Conservation (phyloP, 2,797 vertebrate genomes). For the Nannoperca australis region DNA sequence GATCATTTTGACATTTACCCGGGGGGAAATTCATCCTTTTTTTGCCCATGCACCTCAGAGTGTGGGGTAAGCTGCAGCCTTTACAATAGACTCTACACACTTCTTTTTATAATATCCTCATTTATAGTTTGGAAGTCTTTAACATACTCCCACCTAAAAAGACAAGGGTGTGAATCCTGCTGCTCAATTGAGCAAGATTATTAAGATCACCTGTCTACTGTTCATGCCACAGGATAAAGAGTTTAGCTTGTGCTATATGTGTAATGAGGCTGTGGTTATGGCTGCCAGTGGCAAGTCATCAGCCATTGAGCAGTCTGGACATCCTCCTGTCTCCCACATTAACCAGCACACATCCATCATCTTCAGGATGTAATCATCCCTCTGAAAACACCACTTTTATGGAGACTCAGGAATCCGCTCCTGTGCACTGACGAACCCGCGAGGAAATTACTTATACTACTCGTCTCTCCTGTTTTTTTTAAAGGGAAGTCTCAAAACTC, state of each 20-base stretch:
- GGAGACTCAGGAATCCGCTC: conserved; percentile 73
- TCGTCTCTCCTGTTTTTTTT: conserved; percentile 62
- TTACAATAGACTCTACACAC: conserved; percentile 13
- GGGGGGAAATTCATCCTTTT: conserved; percentile 44
- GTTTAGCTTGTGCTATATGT: conserved; percentile 71
- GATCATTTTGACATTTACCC: conserved; percentile 56
- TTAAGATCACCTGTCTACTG: conserved; percentile 72
- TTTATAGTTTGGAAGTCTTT: conserved; percentile 39
- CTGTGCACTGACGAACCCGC: conserved; percentile 68
- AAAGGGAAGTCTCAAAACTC: conserved; percentile 64
- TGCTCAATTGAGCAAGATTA: conserved; percentile 79
- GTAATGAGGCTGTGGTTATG: conserved; percentile 84
- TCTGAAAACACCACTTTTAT: conserved; percentile 74
- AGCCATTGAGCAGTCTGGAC: conserved; percentile 72
- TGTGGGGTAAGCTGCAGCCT: conserved; percentile 16
- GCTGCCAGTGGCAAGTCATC: conserved; percentile 70
- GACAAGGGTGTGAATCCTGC: conserved; percentile 44
- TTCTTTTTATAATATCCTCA: conserved; percentile 39
- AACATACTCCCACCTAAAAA: conserved; percentile 43
- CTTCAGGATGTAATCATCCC: conserved; percentile 83
- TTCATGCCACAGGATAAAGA: conserved; percentile 73
- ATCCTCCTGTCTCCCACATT: conserved; percentile 72
- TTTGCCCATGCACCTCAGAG: conserved; percentile 21
- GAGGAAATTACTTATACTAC: conserved; percentile 80
- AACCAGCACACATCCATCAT: conserved; percentile 83